Evolutionary conservation across 1,140 invertebrate species (phyloP).

Genomic region (Drosophila bifasciata): DNA sequence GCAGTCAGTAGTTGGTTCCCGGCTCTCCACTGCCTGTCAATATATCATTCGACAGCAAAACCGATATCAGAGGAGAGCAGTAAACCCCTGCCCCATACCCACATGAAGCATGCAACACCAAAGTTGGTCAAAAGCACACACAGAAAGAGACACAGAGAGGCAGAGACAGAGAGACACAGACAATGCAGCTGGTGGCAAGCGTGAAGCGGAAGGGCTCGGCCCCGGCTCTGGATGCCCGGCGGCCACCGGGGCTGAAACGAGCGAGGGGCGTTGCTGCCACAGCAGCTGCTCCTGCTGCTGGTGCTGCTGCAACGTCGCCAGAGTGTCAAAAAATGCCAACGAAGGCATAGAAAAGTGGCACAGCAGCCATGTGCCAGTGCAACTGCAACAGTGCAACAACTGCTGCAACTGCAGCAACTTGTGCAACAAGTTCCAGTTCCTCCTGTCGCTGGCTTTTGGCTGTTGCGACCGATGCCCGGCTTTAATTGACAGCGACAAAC

Average conservation of each 20-base stretch:
- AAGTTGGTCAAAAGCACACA: slow-evolving; percentile 38
- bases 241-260: slow-evolving; percentile 6
- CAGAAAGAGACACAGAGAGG: too few species aligned
- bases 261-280: slow-evolving; percentile 17
- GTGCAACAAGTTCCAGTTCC: slow-evolving; percentile 79
- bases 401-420: slow-evolving; percentile 51
- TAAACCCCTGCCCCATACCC: too few species aligned
- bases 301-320: slow-evolving; percentile 21
- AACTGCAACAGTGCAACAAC: too few species aligned
- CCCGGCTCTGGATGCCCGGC: slow-evolving; percentile 13
- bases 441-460: slow-evolving; percentile 52
- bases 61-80: slow-evolving; percentile 34
- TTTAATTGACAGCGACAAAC: slow-evolving; percentile 80
- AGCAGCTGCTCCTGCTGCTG: slow-evolving; percentile 14
- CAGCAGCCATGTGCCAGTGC: slow-evolving; percentile 57
- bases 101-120: slow-evolving; percentile 2
- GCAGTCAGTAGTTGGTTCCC: too few species aligned
- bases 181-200: slow-evolving; percentile 50
- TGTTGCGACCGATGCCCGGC: slow-evolving; percentile 38
- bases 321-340: slow-evolving; percentile 55
- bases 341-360: slow-evolving; percentile 66
- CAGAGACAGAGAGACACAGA: neutral
- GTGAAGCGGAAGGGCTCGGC: slow-evolving; percentile 40
- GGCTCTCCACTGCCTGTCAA: slow-evolving; percentile 20
- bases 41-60: slow-evolving; percentile 29